Conservation (phyloP, 2,888 invertebrate species). For the Phania funesta region DNA sequence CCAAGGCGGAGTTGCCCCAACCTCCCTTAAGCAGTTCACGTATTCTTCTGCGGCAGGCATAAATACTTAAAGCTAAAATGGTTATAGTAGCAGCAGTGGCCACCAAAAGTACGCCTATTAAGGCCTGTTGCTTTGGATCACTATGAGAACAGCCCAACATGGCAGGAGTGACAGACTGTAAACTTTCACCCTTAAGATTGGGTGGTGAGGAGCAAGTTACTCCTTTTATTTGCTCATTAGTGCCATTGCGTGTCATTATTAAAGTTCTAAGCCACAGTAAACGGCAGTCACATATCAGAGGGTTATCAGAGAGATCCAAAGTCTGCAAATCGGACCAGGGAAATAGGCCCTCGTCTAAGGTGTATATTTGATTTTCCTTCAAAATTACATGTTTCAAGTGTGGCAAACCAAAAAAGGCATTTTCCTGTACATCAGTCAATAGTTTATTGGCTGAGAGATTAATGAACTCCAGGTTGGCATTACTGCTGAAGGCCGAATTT, state of each 20-base stretch:
- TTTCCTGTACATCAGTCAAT: slow-evolving; percentile 87
- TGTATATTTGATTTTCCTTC: slow-evolving; percentile 88
- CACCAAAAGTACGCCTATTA: slow-evolving; percentile 88
- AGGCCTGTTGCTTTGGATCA: slow-evolving; percentile 89
- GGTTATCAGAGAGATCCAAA: slow-evolving; percentile 91
- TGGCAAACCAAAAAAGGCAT: slow-evolving; percentile 88
- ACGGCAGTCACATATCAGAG: slow-evolving; percentile 89
- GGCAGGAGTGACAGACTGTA: slow-evolving; percentile 86
- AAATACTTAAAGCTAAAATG: slow-evolving; percentile 87
- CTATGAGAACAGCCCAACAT: slow-evolving; percentile 91
- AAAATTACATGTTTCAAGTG: slow-evolving; percentile 88
- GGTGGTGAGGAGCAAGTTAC: slow-evolving; percentile 88
- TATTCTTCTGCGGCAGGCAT: slow-evolving; percentile 89
- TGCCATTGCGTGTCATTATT: slow-evolving; percentile 79
- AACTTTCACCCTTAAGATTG: slow-evolving; percentile 85
- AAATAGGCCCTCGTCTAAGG: slow-evolving; percentile 89
- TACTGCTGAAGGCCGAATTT: slow-evolving; percentile 89
- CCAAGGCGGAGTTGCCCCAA: slow-evolving; percentile 79
- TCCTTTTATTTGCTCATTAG: slow-evolving; percentile 76
- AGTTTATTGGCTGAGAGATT: slow-evolving; percentile 89
- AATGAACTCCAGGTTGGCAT: slow-evolving; percentile 89
- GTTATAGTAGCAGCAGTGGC: slow-evolving; percentile 87
- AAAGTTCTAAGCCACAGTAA: slow-evolving; percentile 90
- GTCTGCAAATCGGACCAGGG: slow-evolving; percentile 89
- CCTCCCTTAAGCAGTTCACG: slow-evolving; percentile 89